phyloP scores from a whole-genome alignment of 1,140 invertebrate species.

The Drosophila obscura region DNA sequence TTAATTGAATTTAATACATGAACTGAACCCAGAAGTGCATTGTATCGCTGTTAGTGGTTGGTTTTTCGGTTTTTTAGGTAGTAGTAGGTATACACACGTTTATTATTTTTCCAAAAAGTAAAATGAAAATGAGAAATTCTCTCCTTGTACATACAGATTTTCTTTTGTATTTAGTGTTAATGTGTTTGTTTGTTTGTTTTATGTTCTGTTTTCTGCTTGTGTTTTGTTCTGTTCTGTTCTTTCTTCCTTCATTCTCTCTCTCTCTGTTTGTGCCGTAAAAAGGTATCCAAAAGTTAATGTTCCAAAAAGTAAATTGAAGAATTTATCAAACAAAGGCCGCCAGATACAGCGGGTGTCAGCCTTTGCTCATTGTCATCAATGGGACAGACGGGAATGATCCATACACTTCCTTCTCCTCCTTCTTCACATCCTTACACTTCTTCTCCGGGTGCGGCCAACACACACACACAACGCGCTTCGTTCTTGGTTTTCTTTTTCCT shows the following conservation, averaged over 20 bases:
- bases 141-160: constrained; percentile 60
- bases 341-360: constrained; percentile 9
- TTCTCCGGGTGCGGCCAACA: too few species aligned
- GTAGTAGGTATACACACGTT: constrained; percentile 56
- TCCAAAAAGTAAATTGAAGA: constrained; percentile 62
- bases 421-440: constrained; percentile 16
- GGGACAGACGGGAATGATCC: constrained; percentile 73
- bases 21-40: constrained; percentile 12
- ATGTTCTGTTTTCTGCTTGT: constrained; percentile 31
- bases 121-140: constrained; percentile 61
- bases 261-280: constrained; percentile 63
- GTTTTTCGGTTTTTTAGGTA: constrained; percentile 36
- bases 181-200: constrained; percentile 32
- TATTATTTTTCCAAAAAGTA: constrained; percentile 69
- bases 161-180: constrained; percentile 59
- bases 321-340: constrained; percentile 54
- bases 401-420: constrained; percentile 15
- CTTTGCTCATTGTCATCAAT: constrained; percentile 59
- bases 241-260: constrained; percentile 15
- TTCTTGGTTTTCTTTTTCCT: constrained; percentile 2
- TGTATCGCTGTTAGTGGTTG: constrained; percentile 11
- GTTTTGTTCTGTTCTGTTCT: constrained; percentile 24
- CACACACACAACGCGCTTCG: constrained; percentile 58
- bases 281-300: constrained; percentile 69
- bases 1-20: constrained; percentile 52